Base-by-base conservation (phyloP, 2,888 invertebrate genomes). In the Pristionchus entomophagus region DNA sequence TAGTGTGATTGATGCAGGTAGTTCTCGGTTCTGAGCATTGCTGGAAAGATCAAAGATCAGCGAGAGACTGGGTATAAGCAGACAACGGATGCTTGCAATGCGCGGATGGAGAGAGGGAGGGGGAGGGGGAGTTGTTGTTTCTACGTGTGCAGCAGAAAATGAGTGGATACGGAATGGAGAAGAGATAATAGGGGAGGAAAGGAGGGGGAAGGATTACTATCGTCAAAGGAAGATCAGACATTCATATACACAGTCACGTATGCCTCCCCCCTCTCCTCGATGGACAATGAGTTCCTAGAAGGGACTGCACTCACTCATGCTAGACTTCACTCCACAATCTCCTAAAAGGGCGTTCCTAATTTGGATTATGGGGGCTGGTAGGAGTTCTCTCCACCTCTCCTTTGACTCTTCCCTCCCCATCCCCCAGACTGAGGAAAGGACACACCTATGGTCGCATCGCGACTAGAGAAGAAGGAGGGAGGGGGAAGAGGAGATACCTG, bases 1-100 rank as follows among this genome's bases (percentile, higher is more conserved):
- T 80, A 80, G 51, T 80, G 78, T 26, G 78, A 80, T 26, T 32
- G 51, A 32, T 80, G 78, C 41, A 80, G 78, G 32, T 80, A 80
- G 14, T 80, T 49, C 35, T 80, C 78, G 35, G 78, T 80, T 1
- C 78, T 49, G 29, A 80, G 78, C 78, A 80, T 80, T 0, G 12
- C 45, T 45, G 41, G 26, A 45, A 45, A 26, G 65, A 35, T 35
- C 65, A 65, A 65, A 32, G 35, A 65, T 65, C 65, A 65, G 35
- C 6, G 17, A 22, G 22, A 0, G 19, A 65, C 17, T 17, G n/a
- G 65, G n/a, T 19, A n/a, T 19, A n/a, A 56, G 10, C 10, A 22
- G 56, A 19, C 26, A 29, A 69, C 38, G 35, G 14, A 38, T 19
- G n/a, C n/a, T n/a, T n/a, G n/a, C n/a, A n/a, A n/a, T n/a, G n/a